Evolutionary conservation across 92 coral and sea anemone genomes (phyloP), one percentile per base, ranked within the genome.

Genomic region (Zoanthus gigantus): DNA sequence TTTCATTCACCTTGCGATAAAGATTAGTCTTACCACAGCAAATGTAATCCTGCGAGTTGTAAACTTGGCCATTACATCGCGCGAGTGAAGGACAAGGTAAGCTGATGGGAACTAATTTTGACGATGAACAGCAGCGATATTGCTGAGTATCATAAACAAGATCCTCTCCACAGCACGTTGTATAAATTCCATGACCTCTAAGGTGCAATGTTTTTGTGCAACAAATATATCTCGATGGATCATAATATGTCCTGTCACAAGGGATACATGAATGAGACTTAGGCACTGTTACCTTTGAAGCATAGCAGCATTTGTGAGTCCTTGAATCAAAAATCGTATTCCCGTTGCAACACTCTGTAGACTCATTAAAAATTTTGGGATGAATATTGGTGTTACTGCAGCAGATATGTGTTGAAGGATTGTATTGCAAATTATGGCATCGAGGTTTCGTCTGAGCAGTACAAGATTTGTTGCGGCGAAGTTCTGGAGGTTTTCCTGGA

Each of bases 131-230:
- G 15, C 83, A 79, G 31, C 71, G 69, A 63, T 79, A 13, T 9
- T 79, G 83, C 34, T 32, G 53, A 56, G 52, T 60, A 42, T 79
- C 37, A 54, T 60, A 63, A 13, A 79, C 56, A 9, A 42, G 32
- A 9, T 79, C 63, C n/a, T 44, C 84, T 15, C 74, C 74, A 42
- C 84, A 79, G 11, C 84, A 79, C 56, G 42, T 61, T 16, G 83
- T 79, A 46, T 79, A 60, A 31, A 58, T 60, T 58, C 83, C 83
- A 30, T 58, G 83, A 8, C 31, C 53, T 60, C 83, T 61, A 17
- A 37, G 71, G 17, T 58, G 31, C 3, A 79, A 71, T 45, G 17
- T 58, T 16, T 45, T 79, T 29, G 18, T 58, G 17, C 83, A 79
- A 60, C 83, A 79, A 18, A 79, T 60, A 65, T 58, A 61, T 42